Conservation (phyloP, 1,140 invertebrate genomes). For the Anthonomus grandis region DNA sequence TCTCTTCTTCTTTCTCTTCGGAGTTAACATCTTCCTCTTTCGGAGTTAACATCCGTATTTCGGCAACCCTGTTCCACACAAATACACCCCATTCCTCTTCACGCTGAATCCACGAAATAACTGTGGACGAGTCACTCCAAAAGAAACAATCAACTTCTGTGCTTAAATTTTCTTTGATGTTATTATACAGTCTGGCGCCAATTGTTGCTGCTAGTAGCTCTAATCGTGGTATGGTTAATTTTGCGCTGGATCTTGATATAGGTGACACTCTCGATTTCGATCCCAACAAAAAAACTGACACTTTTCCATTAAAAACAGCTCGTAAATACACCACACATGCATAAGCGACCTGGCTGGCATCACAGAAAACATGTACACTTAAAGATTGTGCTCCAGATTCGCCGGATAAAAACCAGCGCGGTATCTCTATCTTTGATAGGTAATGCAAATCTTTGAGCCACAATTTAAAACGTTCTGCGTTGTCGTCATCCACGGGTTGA, state of each 20-base stretch:
- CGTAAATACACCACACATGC: constrained; percentile 16
- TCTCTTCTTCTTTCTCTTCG: no score
- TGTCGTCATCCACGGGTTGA: constrained; percentile 11
- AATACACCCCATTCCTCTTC: constrained; percentile 33
- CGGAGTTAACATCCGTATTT: constrained; percentile 38
- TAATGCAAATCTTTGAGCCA: constrained; percentile 21
- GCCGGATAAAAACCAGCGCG: constrained; percentile 16
- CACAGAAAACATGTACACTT: constrained; percentile 20
- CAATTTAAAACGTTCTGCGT: constrained; percentile 3
- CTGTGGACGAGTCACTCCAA: constrained; percentile 36
- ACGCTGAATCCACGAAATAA: constrained; percentile 34
- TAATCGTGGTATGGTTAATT: constrained; percentile 22
- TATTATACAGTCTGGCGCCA: constrained; percentile 11
- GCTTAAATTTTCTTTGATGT: constrained; percentile 14
- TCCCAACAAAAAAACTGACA: constrained; percentile 6
- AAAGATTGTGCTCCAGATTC: no score
- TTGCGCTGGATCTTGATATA: constrained; percentile 13
- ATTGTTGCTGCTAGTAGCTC: constrained; percentile 24
- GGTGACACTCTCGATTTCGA: constrained; percentile 31
- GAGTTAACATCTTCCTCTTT: no score
- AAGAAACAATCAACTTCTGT: constrained; percentile 5
- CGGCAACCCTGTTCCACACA: constrained; percentile 40
- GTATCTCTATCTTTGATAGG: constrained; percentile 19
- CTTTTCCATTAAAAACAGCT: not conserved
- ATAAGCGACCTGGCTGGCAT: constrained; percentile 16